A percentile compares a stretch with the other conserved stretches of the same genome.
Conservation (phyloP, 2,797 vertebrate species). For the Rhabdomys pumilio region DNA sequence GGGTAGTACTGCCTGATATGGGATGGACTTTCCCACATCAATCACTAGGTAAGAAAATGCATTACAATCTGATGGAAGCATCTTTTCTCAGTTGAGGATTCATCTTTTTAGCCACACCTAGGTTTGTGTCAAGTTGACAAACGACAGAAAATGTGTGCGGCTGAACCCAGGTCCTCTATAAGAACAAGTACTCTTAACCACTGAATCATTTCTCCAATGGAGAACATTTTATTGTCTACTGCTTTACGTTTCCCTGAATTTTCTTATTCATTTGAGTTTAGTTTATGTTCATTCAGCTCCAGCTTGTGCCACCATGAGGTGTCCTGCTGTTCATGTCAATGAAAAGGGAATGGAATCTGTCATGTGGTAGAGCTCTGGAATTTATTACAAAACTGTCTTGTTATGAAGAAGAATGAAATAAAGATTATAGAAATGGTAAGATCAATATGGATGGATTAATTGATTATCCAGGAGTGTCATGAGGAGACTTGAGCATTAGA, state of each 20-base stretch:
- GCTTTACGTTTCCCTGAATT: slow-evolving; percentile 40
- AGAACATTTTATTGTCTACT: background rate
- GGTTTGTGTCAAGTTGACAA: background rate
- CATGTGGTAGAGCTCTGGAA: background rate
- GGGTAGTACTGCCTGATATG: background rate
- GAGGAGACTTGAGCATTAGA: background rate
- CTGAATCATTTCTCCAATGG: background rate
- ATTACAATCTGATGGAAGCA: background rate
- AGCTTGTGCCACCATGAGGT: background rate
- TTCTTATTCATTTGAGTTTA: background rate
- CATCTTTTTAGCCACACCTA: background rate
- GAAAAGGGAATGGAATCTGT: background rate
- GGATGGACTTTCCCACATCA: background rate
- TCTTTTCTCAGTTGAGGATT: background rate
- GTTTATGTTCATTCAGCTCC: background rate
- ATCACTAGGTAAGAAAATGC: background rate
- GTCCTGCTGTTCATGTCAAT: background rate
- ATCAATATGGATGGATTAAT: background rate
- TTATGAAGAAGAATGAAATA: slow-evolving; percentile 8
- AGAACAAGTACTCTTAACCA: background rate
- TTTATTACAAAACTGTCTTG: slow-evolving; percentile 39
- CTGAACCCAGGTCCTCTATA: background rate
- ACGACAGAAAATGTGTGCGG: background rate
- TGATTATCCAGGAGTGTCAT: slow-evolving; percentile 52
- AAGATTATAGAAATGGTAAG: slow-evolving; percentile 11